A percentile compares a stretch with the other conserved stretches of the same genome.
Conservation (phyloP, 2,797 vertebrate genomes). For the Onychomys torridus region DNA sequence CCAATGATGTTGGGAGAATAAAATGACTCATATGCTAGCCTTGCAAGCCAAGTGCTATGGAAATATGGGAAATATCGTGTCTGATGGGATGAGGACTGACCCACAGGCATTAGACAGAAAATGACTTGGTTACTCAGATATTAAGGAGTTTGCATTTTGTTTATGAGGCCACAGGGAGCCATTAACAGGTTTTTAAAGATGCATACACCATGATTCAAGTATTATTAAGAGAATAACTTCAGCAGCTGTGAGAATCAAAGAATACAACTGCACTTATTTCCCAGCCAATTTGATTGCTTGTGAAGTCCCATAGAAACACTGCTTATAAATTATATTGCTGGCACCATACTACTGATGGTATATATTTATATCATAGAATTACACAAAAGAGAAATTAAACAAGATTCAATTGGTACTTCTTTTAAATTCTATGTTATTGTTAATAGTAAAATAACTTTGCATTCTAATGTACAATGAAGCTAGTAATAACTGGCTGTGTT, state of each 20-base stretch:
- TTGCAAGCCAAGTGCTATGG: slow-evolving; percentile 53
- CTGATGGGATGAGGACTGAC: slow-evolving; percentile 9
- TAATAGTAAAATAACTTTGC: slow-evolving; percentile 4
- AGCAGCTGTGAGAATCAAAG: slow-evolving; percentile 70
- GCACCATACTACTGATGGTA: background rate
- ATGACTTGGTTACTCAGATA: slow-evolving; percentile 62
- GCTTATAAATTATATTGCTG: slow-evolving; percentile 41
- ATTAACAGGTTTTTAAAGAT: slow-evolving; percentile 78
- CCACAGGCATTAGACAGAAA: slow-evolving; percentile 57
- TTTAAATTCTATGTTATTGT: slow-evolving; percentile 36
- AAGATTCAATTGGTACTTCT: slow-evolving; percentile 2
- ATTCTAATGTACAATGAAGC: slow-evolving; percentile 32
- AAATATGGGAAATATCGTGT: slow-evolving; percentile 57
- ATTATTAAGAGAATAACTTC: slow-evolving; percentile 70
- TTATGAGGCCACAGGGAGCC: slow-evolving; percentile 72
- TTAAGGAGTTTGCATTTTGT: slow-evolving; percentile 68
- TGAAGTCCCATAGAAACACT: slow-evolving; percentile 19
- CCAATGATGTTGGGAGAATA: background rate
- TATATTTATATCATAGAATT: slow-evolving; percentile 2
- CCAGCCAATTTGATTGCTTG: background rate
- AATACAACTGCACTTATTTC: slow-evolving; percentile 32
- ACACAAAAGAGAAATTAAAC: background rate
- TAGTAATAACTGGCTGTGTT: background rate
- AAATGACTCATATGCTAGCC: slow-evolving; percentile 13
- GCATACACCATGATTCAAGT: slow-evolving; percentile 42